A percentile compares a stretch with the other conserved stretches of the same genome.
phyloP scores from a whole-genome alignment of 1,140 invertebrate genomes.

The Drosophila prosaltans region DNA sequence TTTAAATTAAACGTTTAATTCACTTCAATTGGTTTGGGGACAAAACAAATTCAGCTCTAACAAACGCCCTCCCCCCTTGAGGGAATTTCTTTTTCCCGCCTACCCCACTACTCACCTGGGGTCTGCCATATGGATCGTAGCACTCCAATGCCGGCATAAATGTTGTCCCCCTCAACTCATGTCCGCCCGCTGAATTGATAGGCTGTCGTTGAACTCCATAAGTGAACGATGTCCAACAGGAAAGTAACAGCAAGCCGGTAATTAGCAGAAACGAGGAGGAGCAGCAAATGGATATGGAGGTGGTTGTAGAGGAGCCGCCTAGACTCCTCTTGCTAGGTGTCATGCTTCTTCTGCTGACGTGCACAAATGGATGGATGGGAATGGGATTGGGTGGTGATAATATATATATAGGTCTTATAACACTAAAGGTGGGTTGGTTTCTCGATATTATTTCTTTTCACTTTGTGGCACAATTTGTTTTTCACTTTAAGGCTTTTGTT shows the following conservation, averaged over 20 bases:
- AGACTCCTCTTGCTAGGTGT: slow-evolving; percentile 74
- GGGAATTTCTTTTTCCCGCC: no score
- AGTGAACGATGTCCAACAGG: slow-evolving; percentile 39
- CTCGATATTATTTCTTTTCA: neutral
- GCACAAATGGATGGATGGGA: no score
- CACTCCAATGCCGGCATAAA: slow-evolving; percentile 82
- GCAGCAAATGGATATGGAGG: slow-evolving; percentile 28
- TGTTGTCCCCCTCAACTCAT: slow-evolving; percentile 64
- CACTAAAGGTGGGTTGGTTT: slow-evolving; percentile 28
- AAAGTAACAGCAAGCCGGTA: slow-evolving; percentile 41
- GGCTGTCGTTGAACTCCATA: slow-evolving; percentile 47
- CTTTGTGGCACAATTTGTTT: neutral
- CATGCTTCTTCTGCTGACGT: slow-evolving; percentile 39
- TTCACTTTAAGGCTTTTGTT: neutral
- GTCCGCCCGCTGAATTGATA: slow-evolving; percentile 65
- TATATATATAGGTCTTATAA: slow-evolving; percentile 14
- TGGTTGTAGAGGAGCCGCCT: slow-evolving; percentile 43
- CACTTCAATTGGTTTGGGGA: slow-evolving; percentile 53
- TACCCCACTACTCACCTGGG: slow-evolving; percentile 65
- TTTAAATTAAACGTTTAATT: slow-evolving; percentile 59
- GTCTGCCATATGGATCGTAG: slow-evolving; percentile 79
- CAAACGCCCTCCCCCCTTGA: neutral
- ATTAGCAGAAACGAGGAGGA: slow-evolving; percentile 55
- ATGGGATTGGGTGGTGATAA: slow-evolving; percentile 3
- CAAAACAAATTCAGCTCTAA: slow-evolving; percentile 13